Percentiles rank a stretch among this genome's conserved stretches.
These are phyloP conservation scores for Capreolus pygargus DNA, from an alignment of 2,113 vertebrate genomes.

Conservation along the genomic window DNA sequence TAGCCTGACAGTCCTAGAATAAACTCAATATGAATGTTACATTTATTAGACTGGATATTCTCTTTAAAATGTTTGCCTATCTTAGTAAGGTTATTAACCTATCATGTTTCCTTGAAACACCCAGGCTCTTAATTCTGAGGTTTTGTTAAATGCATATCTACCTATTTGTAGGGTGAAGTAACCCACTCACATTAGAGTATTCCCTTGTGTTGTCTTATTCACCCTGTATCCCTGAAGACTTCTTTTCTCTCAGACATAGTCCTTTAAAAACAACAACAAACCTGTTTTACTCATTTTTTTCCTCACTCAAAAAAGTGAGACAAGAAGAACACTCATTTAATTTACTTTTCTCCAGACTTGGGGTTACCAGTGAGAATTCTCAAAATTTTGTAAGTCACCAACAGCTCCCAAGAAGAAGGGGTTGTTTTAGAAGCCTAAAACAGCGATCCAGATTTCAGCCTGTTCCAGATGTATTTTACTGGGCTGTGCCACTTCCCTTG, in stretches of 20 bases:
- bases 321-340: neutral
- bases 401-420: neutral
- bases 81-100: neutral
- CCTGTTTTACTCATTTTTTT: neutral
- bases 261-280: neutral
- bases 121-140: neutral
- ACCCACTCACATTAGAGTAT: neutral
- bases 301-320: neutral
- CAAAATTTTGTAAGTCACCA: neutral
- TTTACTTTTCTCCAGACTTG: neutral
- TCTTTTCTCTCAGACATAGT: neutral
- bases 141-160: neutral
- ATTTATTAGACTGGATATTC: neutral
- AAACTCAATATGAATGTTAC: neutral
- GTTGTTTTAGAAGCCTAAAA: neutral
- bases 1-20: neutral
- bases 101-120: neutral
- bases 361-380: neutral
- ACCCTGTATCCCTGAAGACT: neutral
- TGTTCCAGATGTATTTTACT: neutral
- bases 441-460: neutral
- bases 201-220: neutral
- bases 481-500: neutral
- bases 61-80: neutral
- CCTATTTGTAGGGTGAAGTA: neutral